Evolutionary conservation across 2,113 vertebrate species (phyloP).

Genomic region (Bombycilla garrulus): DNA sequence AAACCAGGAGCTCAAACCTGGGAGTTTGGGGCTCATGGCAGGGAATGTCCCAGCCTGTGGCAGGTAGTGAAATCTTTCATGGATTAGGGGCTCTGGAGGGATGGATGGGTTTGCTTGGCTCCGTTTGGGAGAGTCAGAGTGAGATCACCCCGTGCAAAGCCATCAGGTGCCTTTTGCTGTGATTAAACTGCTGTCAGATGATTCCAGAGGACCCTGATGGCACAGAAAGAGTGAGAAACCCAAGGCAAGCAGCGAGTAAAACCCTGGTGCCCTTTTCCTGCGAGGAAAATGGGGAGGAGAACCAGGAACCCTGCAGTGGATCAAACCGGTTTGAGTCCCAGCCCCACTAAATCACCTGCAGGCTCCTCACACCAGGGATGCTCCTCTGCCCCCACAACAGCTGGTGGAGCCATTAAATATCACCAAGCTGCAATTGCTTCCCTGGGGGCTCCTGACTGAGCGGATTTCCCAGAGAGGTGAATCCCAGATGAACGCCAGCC

Average conservation of each 20-base stretch:
- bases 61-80: neutral
- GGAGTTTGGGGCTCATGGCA: accelerated
- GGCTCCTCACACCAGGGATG: neutral
- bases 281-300: neutral
- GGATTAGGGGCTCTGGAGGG: neutral
- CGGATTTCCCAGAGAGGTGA: slow-evolving; percentile 11
- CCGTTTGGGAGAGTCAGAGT: accelerated
- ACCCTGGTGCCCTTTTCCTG: neutral
- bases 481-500: slow-evolving; percentile 4
- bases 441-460: slow-evolving; percentile 1
- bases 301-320: neutral
- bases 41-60: neutral
- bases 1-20: neutral
- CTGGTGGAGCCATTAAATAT: slow-evolving; percentile 37
- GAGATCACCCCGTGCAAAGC: neutral
- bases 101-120: neutral
- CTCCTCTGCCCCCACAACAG: slow-evolving; percentile 10
- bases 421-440: neutral
- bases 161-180: neutral
- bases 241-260: neutral
- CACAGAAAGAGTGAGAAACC: neutral
- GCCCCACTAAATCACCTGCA: neutral
- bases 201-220: neutral
- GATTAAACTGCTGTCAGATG: neutral
- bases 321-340: neutral